Base-by-base conservation (phyloP, 2,888 invertebrate species). In the Cheiracanthium punctorium region DNA sequence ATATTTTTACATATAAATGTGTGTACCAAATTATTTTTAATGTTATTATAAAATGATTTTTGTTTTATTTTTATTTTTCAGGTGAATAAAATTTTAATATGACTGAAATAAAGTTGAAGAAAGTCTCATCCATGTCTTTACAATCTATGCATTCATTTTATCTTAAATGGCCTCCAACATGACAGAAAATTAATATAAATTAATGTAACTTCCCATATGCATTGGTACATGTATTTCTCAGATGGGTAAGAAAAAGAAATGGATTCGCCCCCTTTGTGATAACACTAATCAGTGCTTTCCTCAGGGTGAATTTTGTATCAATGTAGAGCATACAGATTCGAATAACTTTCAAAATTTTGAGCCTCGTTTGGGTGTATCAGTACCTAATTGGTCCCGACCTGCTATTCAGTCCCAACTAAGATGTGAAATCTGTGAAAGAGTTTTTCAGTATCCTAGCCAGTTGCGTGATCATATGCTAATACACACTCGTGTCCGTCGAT, bases 401-500 rank as follows among this genome's bases (percentile, higher is more conserved):
- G 37, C 76, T 17, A 73, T 87, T 24, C 87, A 87, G 76, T 87
- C 87, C 24, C 87, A 87, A 32, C 37, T 87, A 48, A 43, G 87
- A 10, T 90, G 90, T 64, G 84, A 88, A 74, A 79, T 89, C 10
- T 90, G 90, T 71, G 88, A 86, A 30, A 86, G 89, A 7, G 89
- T 89, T 80, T 92, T 91, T 89, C 90, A 90, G 14, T 92, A 91
- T 88, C 92, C 92, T 0, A 92, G 92, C 89, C 92, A 92, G 88
- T 90, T 92, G 69, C 90, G 90, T 67, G 91, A 91, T 88, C 91
- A 91, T 84, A 90, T 91, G 90, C 88, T 90, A 70, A 90, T 91
- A 32, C 92, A 92, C 88, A 90, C 90, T 64, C 91, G 91, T 32
- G 90, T 90, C 10, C 89, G 92, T 33, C 91, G 91, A 7, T 91